A percentile compares a stretch with the other conserved stretches of the same genome.
Evolutionary conservation across 2,888 invertebrate genomes (phyloP).

Genomic region (Toxonevra muliebris): DNA sequence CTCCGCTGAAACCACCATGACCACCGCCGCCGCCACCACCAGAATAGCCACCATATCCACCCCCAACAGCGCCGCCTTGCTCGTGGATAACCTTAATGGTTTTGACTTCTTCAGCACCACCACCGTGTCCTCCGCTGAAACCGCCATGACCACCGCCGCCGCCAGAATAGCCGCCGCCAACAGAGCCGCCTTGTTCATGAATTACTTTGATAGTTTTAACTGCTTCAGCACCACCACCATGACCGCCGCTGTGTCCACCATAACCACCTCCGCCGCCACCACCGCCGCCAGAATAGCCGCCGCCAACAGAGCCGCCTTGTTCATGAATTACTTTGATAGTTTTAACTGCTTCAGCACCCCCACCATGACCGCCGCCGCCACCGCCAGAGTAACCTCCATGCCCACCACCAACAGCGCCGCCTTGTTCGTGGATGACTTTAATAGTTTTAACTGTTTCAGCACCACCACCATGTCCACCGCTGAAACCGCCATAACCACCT

Average conservation of each 20-base stretch:
- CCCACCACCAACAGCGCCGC: conserved; percentile 20
- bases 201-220: conserved; percentile 42
- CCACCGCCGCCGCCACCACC: conserved; percentile 9
- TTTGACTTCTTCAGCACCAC: conserved; percentile 28
- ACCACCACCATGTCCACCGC: conserved; percentile 15
- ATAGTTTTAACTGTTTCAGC: conserved; percentile 41
- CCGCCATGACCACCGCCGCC: conserved; percentile 24
- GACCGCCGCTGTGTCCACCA: conserved; percentile 24
- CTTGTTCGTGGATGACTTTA: conserved; percentile 42
- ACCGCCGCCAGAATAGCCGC: background rate
- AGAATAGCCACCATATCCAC: conserved; percentile 8
- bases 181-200: conserved; percentile 37
- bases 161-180: conserved; percentile 15
- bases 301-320: conserved; percentile 28
- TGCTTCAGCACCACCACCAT: conserved; percentile 23
- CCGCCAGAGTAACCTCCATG: conserved; percentile 8
- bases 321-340: conserved; percentile 47
- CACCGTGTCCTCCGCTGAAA: conserved; percentile 14
- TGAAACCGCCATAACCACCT: conserved; percentile 23
- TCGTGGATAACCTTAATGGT: conserved; percentile 37
- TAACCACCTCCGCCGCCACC: conserved; percentile 25
- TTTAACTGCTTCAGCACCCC: conserved; percentile 37
- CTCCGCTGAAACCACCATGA: conserved; percentile 13
- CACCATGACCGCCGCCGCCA: conserved; percentile 21
- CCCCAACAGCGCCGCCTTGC: conserved; percentile 28